Percentiles rank a stretch among this genome's conserved stretches.
Conservation (phyloP, 2,113 vertebrate species). For the Gnathonemus longibarbis region DNA sequence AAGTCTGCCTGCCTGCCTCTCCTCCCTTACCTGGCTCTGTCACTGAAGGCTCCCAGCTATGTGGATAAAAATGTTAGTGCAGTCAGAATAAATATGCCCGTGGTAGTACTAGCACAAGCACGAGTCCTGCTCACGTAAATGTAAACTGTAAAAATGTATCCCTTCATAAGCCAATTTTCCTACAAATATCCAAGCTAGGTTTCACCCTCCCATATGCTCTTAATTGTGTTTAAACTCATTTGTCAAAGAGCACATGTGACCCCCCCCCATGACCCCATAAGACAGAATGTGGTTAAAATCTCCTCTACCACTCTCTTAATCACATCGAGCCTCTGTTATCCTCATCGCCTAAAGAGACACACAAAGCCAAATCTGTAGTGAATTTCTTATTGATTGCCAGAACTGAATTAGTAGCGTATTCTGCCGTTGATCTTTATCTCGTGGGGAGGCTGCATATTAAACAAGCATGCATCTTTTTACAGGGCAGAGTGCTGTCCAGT, state of each 20-base stretch:
- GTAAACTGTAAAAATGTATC: background rate
- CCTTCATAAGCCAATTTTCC: background rate
- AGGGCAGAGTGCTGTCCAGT: background rate
- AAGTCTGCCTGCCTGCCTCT: background rate
- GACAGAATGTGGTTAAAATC: constrained; percentile 21
- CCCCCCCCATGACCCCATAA: constrained; percentile 18
- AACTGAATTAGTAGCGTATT: constrained; percentile 24
- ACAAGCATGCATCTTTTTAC: background rate
- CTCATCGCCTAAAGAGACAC: constrained; percentile 19
- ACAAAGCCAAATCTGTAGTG: constrained; percentile 15
- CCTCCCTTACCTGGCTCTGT: background rate
- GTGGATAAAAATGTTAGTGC: background rate
- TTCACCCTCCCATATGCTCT: background rate
- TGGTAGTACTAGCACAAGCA: background rate
- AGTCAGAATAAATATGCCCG: background rate
- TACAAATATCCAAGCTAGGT: constrained; percentile 10
- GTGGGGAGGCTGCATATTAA: background rate
- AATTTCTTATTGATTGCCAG: constrained; percentile 26
- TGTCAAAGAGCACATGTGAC: constrained; percentile 12
- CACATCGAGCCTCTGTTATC: constrained; percentile 8
- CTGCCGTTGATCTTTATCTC: constrained; percentile 16
- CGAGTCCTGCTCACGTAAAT: background rate
- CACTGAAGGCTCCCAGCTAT: background rate
- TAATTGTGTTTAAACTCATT: constrained; percentile 23
- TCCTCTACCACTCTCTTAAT: constrained; percentile 22